A percentile compares a stretch with the other conserved stretches of the same genome.
phyloP scores from a whole-genome alignment of 2,797 vertebrate genomes.

The Sphenopsis melanotis region DNA sequence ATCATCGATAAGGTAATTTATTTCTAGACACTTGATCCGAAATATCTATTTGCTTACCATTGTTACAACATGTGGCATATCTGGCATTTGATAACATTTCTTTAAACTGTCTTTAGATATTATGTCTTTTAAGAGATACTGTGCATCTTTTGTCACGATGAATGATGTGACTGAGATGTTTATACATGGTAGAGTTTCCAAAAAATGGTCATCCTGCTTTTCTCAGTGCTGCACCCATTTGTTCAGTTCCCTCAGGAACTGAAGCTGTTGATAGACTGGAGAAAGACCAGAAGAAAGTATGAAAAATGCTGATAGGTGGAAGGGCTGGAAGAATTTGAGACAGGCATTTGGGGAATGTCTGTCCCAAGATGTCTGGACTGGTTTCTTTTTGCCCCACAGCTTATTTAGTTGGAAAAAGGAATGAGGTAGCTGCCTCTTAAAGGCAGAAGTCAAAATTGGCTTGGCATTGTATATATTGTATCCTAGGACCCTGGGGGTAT shows the following conservation, averaged over 20 bases:
- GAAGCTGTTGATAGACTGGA: neutral
- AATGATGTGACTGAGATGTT: neutral
- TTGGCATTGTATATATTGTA: neutral
- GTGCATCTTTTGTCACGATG: neutral
- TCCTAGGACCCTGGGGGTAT: neutral
- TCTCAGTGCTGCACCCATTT: neutral
- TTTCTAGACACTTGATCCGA: neutral
- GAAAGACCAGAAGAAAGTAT: neutral
- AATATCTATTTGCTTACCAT: neutral
- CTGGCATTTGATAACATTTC: neutral
- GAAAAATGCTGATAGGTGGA: neutral
- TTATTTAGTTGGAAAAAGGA: neutral
- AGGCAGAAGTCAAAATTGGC: neutral
- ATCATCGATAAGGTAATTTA: slow-evolving; percentile 90
- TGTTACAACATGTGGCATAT: neutral
- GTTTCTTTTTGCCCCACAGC: neutral
- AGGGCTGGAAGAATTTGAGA: neutral
- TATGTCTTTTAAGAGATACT: neutral
- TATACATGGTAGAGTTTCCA: neutral
- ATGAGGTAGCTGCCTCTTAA: neutral
- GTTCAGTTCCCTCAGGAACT: neutral
- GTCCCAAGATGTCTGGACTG: neutral
- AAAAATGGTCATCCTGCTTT: neutral
- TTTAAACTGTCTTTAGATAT: neutral
- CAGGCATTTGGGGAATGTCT: neutral